Conservation (phyloP, 2,888 invertebrate species). For the Drosophila peninsularis region DNA sequence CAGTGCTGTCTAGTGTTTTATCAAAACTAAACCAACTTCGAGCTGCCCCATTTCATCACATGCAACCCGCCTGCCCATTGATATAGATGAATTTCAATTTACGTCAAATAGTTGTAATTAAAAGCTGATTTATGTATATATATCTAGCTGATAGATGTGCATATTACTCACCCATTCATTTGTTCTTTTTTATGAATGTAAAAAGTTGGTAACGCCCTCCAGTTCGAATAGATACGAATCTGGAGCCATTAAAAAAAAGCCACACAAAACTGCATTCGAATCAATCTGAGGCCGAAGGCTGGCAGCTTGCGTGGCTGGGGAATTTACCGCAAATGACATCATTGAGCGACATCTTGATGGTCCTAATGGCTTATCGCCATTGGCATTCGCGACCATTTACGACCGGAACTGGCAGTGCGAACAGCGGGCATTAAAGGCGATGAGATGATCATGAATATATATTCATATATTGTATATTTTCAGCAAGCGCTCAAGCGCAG, state of each 20-base stretch:
- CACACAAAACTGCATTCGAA: not conserved
- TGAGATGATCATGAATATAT: not conserved
- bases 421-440: too few species aligned
- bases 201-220: slow-evolving; percentile 8
- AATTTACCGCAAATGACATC: slow-evolving; percentile 25
- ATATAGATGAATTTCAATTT: not conserved
- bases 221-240: too few species aligned
- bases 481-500: not conserved
- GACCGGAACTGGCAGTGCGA: slow-evolving; percentile 3
- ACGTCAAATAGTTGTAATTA: not conserved
- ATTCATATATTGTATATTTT: not conserved
- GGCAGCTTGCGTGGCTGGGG: slow-evolving; percentile 5
- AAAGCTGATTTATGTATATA: not conserved
- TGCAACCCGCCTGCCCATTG: not conserved
- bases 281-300: not conserved
- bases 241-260: slow-evolving; percentile 4
- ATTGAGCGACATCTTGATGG: slow-evolving; percentile 5
- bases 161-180: not conserved
- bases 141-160: not conserved
- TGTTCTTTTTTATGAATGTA: slow-evolving; percentile 4
- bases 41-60: not conserved
- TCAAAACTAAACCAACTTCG: too few species aligned
- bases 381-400: slow-evolving; percentile 1
- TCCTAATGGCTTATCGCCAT: not conserved
- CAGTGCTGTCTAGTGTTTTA: too few species aligned